phyloP scores from a whole-genome alignment of 2,888 invertebrate genomes.

The Drosophila greeni region DNA sequence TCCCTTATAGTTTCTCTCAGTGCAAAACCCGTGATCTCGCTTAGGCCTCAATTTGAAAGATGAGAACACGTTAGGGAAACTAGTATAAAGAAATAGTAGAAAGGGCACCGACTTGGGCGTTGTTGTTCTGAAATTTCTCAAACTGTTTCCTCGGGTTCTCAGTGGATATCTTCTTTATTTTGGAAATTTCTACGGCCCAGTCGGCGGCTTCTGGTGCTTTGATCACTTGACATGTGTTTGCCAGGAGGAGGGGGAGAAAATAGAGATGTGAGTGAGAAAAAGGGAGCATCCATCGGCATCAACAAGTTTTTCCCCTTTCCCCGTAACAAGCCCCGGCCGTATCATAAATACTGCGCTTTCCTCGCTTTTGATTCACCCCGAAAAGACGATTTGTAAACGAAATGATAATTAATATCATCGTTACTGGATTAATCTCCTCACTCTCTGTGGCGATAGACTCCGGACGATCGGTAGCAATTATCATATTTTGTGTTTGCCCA shows the following conservation, averaged over 20 bases:
- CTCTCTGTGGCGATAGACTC: constrained; percentile 3
- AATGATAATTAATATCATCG: constrained; percentile 73
- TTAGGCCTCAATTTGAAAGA: constrained; percentile 61
- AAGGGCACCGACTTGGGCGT: constrained; percentile 64
- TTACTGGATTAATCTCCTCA: constrained; percentile 51
- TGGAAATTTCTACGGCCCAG: constrained; percentile 38
- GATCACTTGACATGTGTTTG: constrained; percentile 59
- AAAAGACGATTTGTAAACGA: constrained; percentile 61
- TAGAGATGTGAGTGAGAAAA: constrained; percentile 57
- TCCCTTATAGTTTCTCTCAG: background rate
- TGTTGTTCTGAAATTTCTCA: constrained; percentile 54
- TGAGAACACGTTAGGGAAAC: constrained; percentile 61
- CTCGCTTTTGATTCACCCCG: constrained; percentile 7
- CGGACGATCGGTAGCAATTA: constrained; percentile 61
- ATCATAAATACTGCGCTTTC: constrained; percentile 63
- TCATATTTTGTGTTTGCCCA: constrained; percentile 53
- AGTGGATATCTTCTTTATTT: constrained; percentile 64
- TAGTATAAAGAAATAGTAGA: constrained; percentile 36
- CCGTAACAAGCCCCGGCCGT: constrained; percentile 52
- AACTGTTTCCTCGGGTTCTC: constrained; percentile 42
- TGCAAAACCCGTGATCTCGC: constrained; percentile 4
- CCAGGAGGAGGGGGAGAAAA: constrained; percentile 47
- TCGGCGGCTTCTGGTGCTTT: constrained; percentile 60
- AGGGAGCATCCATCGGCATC: constrained; percentile 56
- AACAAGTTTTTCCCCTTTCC: constrained; percentile 36